Evolutionary conservation across 2,888 invertebrate species (phyloP).

Genomic region (Ommatoiulus sabulosus): DNA sequence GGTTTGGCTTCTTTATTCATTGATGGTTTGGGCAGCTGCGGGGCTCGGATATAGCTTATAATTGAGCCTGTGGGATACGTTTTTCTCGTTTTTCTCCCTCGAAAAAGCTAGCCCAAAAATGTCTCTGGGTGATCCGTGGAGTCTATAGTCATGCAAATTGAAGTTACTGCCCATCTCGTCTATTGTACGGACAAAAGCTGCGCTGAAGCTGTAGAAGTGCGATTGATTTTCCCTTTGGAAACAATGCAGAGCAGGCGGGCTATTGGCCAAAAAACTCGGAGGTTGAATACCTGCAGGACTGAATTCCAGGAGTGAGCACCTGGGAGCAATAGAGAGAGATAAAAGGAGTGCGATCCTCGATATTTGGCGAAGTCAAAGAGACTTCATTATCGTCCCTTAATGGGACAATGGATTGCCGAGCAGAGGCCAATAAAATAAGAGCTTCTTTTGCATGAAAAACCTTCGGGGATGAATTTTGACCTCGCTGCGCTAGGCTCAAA

Average conservation of each 20-base stretch:
- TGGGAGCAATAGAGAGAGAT: constrained; percentile 42
- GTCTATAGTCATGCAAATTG: constrained; percentile 44
- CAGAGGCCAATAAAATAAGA: constrained; percentile 39
- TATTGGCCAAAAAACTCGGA: not conserved
- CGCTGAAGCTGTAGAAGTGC: constrained; percentile 6
- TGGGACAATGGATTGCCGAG: constrained; percentile 41
- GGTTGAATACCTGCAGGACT: constrained; percentile 35
- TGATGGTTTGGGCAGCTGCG: constrained; percentile 37
- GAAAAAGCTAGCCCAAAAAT: constrained; percentile 38
- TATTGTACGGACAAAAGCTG: not conserved
- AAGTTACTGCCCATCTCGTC: constrained; percentile 24
- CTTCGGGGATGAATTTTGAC: not conserved
- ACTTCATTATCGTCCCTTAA: constrained; percentile 46
- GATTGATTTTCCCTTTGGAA: constrained; percentile 45
- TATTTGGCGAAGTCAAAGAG: constrained; percentile 45
- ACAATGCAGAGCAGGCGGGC: not conserved
- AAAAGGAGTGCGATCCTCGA: constrained; percentile 35
- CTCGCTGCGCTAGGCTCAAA: not conserved
- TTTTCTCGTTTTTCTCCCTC: not conserved
- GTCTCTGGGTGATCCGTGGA: constrained; percentile 8
- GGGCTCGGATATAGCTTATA: constrained; percentile 44
- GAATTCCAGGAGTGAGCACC: constrained; percentile 38
- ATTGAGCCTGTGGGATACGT: constrained; percentile 41
- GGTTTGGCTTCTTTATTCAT: constrained; percentile 32
- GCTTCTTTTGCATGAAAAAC: constrained; percentile 18